These are phyloP conservation scores for Anguilla rostrata DNA, from an alignment of 2,113 vertebrate genomes.

Conservation along the genomic window DNA sequence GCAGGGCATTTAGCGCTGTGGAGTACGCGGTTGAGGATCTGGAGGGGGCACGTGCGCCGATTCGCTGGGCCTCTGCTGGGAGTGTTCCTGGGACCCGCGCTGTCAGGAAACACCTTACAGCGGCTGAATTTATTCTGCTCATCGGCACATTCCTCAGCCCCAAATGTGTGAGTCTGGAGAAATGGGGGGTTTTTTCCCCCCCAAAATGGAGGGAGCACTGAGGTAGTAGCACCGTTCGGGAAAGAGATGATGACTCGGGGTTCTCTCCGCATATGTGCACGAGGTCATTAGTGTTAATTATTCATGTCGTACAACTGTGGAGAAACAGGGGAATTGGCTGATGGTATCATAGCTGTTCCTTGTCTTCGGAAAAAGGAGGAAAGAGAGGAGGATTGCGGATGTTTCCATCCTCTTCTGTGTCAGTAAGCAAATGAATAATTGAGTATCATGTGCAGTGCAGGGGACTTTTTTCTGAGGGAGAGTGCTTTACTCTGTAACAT, in stretches of 20 bases:
- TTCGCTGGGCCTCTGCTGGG: neutral
- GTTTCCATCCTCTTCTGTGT: constrained; percentile 35
- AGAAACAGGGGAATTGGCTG: neutral
- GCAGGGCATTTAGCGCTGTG: neutral
- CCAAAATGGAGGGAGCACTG: neutral
- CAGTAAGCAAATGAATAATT: constrained; percentile 50
- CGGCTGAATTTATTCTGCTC: neutral
- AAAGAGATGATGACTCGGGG: constrained; percentile 3
- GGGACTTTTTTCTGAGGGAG: constrained; percentile 27
- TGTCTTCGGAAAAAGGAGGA: constrained; percentile 40
- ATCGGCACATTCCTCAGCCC: neutral
- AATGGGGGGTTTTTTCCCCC: too few species aligned
- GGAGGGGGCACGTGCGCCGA: neutral
- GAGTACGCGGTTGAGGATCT: neutral
- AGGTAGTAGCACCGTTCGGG: neutral
- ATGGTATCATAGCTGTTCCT: constrained; percentile 8
- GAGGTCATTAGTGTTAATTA: constrained; percentile 24
- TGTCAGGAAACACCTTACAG: neutral
- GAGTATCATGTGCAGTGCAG: constrained; percentile 35
- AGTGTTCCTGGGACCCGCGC: neutral
- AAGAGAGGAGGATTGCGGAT: neutral
- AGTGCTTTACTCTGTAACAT: constrained; percentile 12
- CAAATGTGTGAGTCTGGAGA: neutral
- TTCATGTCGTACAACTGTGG: constrained; percentile 10
- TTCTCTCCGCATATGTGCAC: neutral